Evolutionary conservation across 1,140 invertebrate species (phyloP).

Genomic region (Leptinotarsa undecemlineata): DNA sequence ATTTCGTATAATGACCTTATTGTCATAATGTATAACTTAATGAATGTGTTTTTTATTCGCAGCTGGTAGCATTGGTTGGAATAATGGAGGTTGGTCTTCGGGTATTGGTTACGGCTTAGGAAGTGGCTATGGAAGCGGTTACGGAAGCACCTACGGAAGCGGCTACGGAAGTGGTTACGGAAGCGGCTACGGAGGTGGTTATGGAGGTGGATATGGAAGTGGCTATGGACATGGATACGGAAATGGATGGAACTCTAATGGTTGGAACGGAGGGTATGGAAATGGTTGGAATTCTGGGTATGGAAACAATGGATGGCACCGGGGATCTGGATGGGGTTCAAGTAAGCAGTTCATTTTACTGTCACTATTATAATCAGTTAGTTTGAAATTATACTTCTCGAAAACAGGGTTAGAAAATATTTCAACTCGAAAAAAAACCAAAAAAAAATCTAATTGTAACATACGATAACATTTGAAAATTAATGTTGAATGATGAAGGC

Average conservation of each 20-base stretch:
- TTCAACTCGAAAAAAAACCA: no score
- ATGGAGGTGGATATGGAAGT: background rate
- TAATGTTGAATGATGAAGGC: no score
- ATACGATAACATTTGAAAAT: no score
- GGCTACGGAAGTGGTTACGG: background rate
- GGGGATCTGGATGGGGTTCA: background rate
- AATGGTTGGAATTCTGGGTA: background rate
- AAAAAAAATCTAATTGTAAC: no score
- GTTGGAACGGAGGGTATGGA: background rate
- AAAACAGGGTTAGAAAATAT: no score
- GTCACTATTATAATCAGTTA: no score
- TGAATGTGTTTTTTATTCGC: background rate
- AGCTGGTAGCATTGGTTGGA: slow-evolving; percentile 1
- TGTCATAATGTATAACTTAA: background rate
- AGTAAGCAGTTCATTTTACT: background rate
- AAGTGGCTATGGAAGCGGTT: background rate
- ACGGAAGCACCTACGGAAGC: background rate
- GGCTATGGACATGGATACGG: background rate
- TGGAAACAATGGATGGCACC: background rate
- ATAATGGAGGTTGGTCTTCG: background rate
- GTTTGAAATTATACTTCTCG: no score
- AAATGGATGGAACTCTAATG: background rate
- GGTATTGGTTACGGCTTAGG: background rate
- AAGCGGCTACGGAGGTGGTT: background rate
- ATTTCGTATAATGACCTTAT: no score